A percentile compares a stretch with the other conserved stretches of the same genome.
These are phyloP conservation scores for Brachyopa scutellaris DNA, from an alignment of 2,888 invertebrate genomes.

Conservation along the genomic window DNA sequence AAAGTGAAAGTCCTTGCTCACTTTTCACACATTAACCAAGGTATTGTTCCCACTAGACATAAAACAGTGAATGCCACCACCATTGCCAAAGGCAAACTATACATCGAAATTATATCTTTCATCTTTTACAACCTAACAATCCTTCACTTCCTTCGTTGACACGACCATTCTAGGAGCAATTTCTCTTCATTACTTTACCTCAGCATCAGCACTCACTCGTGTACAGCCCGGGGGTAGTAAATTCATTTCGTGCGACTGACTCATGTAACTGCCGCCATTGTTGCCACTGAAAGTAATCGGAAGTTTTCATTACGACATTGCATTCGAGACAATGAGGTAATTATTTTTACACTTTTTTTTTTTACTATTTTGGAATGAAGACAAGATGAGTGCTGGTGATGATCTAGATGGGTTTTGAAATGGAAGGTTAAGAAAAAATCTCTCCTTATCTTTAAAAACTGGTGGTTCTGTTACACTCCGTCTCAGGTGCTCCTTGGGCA, in stretches of 20 bases:
- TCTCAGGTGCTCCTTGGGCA: constrained; percentile 58
- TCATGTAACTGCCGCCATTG: constrained; percentile 51
- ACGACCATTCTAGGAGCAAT: constrained; percentile 46
- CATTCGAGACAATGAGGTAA: constrained; percentile 62
- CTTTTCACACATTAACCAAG: constrained; percentile 15
- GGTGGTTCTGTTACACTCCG: too few species aligned
- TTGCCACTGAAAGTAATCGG: constrained; percentile 61
- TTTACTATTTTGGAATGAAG: too few species aligned
- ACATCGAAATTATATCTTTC: constrained; percentile 64
- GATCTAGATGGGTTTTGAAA: too few species aligned
- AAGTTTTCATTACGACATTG: constrained; percentile 54
- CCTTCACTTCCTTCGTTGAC: constrained; percentile 40
- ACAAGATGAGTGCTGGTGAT: too few species aligned
- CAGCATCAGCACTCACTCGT: too few species aligned
- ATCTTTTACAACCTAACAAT: constrained; percentile 51
- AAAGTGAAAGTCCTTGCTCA: too few species aligned
- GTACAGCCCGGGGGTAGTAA: constrained; percentile 53
- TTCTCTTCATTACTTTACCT: constrained; percentile 69
- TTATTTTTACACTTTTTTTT: constrained; percentile 59
- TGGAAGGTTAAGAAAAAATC: too few species aligned
- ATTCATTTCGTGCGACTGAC: constrained; percentile 56
- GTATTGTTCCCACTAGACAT: constrained; percentile 49
- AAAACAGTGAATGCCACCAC: constrained; percentile 45
- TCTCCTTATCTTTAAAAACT: too few species aligned
- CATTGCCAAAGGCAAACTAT: constrained; percentile 2